Evolutionary conservation across 2,113 vertebrate species (phyloP).

Genomic region (Cricetomys ansorgei): DNA sequence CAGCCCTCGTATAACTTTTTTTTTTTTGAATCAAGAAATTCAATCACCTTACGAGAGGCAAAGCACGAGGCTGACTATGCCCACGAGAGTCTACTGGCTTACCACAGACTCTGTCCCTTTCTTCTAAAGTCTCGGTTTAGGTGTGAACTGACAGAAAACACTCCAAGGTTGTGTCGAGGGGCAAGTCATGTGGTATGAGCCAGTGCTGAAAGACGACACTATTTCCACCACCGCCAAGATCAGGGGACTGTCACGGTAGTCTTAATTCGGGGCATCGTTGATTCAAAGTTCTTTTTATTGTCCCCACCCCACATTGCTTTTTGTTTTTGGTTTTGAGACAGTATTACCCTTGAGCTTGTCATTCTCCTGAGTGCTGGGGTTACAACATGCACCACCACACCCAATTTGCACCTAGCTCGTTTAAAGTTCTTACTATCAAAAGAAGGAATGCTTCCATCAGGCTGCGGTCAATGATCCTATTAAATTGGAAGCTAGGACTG

Average conservation of each 20-base stretch:
- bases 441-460: background rate
- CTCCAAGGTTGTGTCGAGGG: background rate
- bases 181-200: background rate
- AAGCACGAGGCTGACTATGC: background rate
- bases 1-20: background rate
- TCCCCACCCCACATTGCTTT: background rate
- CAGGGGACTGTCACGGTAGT: background rate
- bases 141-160: background rate
- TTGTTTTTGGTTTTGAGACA: background rate
- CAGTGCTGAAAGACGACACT: background rate
- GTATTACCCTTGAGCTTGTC: background rate
- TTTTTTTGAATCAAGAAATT: slow-evolving; percentile 35
- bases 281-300: background rate
- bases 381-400: background rate
- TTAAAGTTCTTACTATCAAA: slow-evolving; percentile 29
- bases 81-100: background rate
- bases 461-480: background rate
- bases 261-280: background rate
- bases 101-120: background rate
- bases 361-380: background rate
- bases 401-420: background rate
- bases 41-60: background rate
- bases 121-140: slow-evolving; percentile 19
- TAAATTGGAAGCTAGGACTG: background rate
- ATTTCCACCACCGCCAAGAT: background rate